Evolutionary conservation across 2,113 vertebrate species (phyloP).

Genomic region (Typhlomys cinereus): DNA sequence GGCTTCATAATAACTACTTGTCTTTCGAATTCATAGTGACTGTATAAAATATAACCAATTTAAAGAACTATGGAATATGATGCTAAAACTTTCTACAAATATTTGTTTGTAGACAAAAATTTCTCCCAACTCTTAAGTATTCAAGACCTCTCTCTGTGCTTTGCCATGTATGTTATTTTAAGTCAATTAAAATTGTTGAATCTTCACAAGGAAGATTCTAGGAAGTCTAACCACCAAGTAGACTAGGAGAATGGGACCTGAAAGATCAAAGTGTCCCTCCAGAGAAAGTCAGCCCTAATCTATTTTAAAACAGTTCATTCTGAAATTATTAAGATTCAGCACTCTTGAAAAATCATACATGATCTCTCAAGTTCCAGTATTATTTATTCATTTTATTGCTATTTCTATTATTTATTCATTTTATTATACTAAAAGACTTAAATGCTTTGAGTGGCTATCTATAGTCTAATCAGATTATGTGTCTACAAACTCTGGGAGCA

Average conservation of each 20-base stretch:
- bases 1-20: constrained; percentile 26
- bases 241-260: no score
- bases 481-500: background rate
- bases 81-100: background rate
- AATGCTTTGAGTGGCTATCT: background rate
- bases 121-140: background rate
- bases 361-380: background rate
- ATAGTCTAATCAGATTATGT: background rate
- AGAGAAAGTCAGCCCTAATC: no score
- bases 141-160: background rate
- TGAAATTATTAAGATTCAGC: background rate
- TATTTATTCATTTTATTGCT: background rate
- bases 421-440: background rate
- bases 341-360: background rate
- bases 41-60: background rate
- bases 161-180: background rate
- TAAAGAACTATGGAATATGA: background rate
- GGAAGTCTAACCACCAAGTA: no score
- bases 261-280: no score
- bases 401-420: background rate
- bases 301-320: no score
- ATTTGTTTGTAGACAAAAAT: background rate
- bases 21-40: background rate
- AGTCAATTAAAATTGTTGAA: background rate
- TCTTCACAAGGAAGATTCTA: no score